Evolutionary conservation across 2,888 invertebrate species (phyloP).

Genomic region (Lagria hirta): DNA sequence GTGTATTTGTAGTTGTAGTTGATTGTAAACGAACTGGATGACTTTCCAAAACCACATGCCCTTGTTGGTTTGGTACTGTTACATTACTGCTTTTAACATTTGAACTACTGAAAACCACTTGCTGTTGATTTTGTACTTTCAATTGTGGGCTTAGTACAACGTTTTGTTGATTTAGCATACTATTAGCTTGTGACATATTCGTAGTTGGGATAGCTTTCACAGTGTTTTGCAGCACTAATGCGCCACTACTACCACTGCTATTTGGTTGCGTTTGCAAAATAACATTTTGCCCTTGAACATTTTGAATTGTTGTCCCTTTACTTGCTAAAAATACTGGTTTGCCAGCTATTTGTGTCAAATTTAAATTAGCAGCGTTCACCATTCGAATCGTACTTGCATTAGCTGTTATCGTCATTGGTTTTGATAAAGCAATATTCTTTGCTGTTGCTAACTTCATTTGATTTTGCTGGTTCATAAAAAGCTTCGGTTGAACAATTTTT

Average conservation of each 20-base stretch:
- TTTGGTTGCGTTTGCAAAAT: slow-evolving; percentile 51
- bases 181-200: slow-evolving; percentile 33
- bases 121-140: slow-evolving; percentile 47
- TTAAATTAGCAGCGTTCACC: slow-evolving; percentile 56
- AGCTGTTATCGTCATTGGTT: slow-evolving; percentile 40
- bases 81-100: slow-evolving; percentile 31
- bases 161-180: slow-evolving; percentile 47
- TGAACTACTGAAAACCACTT: slow-evolving; percentile 47
- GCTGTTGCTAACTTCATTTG: slow-evolving; percentile 31
- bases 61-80: slow-evolving; percentile 31
- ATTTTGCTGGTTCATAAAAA: slow-evolving; percentile 36
- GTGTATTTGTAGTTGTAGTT: slow-evolving; percentile 41
- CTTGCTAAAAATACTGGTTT: slow-evolving; percentile 60
- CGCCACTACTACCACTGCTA: slow-evolving; percentile 32
- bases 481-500: slow-evolving; percentile 45
- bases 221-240: slow-evolving; percentile 42
- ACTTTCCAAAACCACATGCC: slow-evolving; percentile 50
- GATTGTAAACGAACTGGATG: slow-evolving; percentile 50
- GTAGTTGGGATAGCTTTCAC: slow-evolving; percentile 29
- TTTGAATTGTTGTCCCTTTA: slow-evolving; percentile 49
- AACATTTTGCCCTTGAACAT: slow-evolving; percentile 53
- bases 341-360: slow-evolving; percentile 59
- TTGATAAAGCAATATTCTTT: slow-evolving; percentile 38
- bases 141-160: slow-evolving; percentile 49
- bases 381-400: slow-evolving; percentile 54